Conservation (phyloP, 2,797 vertebrate species). For the Hypotaenidia okinawae region DNA sequence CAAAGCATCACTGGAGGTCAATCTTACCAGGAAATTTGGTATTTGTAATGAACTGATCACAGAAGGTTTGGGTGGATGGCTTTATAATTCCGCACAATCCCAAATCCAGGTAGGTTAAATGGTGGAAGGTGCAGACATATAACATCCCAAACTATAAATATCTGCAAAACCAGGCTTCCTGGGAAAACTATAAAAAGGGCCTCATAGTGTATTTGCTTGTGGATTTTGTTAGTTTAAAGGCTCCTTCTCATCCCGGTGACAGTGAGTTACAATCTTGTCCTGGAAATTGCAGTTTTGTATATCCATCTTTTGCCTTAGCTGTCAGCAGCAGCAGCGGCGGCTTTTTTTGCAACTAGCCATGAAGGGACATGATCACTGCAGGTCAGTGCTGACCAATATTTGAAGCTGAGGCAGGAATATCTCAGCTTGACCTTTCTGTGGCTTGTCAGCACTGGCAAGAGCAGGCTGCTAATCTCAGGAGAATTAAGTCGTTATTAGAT, state of each 20-base stretch:
- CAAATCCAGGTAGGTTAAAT: background rate
- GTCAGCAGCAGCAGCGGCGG: background rate
- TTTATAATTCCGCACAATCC: background rate
- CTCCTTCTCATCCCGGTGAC: background rate
- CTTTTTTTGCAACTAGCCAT: background rate
- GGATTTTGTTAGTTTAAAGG: background rate
- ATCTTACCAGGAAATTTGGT: background rate
- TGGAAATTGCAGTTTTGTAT: background rate
- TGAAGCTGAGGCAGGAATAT: background rate
- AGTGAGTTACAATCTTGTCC: background rate
- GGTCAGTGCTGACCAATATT: background rate
- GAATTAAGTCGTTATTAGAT: background rate
- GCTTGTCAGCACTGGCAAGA: background rate
- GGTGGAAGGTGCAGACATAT: background rate
- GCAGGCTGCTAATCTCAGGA: background rate
- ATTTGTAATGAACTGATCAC: background rate
- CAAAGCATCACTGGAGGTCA: background rate
- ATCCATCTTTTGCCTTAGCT: background rate
- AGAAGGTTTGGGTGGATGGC: background rate
- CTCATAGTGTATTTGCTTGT: background rate
- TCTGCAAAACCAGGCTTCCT: background rate
- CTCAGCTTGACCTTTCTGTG: background rate
- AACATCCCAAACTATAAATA: background rate
- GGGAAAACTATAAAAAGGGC: background rate
- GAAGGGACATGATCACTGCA: background rate